Percentiles rank a stretch among this genome's conserved stretches.
phyloP scores from a whole-genome alignment of 2,888 invertebrate species.

The Aethes cnicana region DNA sequence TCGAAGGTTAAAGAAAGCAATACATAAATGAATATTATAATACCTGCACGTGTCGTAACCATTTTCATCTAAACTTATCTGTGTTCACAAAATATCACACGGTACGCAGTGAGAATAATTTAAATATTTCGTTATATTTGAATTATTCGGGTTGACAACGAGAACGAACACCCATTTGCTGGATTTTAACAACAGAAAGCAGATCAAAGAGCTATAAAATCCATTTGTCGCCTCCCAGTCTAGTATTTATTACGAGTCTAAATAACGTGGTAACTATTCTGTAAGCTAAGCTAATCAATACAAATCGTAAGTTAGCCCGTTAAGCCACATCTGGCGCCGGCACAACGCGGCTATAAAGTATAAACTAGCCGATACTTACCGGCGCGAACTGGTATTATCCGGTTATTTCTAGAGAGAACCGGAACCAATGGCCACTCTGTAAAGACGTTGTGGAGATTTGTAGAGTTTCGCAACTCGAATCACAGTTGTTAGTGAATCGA shows the following conservation, averaged over 20 bases:
- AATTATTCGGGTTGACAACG: no score
- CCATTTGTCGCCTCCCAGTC: neutral
- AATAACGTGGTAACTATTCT: neutral
- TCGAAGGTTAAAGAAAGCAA: no score
- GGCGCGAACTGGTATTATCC: slow-evolving; percentile 14
- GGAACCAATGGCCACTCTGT: slow-evolving; percentile 16
- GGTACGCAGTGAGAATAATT: no score
- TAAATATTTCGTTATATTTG: no score
- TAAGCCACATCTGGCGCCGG: slow-evolving; percentile 11
- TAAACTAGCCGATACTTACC: slow-evolving; percentile 12
- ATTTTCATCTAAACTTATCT: no score
- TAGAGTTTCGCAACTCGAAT: neutral
- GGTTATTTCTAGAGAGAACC: slow-evolving; percentile 14
- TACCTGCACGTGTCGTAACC: no score
- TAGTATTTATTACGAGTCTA: neutral
- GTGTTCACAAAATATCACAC: no score
- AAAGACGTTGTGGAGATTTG: slow-evolving; percentile 12
- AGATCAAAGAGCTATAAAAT: neutral
- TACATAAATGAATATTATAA: no score
- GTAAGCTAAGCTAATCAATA: slow-evolving; percentile 5
- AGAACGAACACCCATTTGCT: neutral
- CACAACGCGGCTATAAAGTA: slow-evolving; percentile 5
- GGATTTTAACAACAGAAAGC: no score
- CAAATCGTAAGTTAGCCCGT: slow-evolving; percentile 14
- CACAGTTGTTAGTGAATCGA: neutral